phyloP scores from a whole-genome alignment of 2,113 vertebrate genomes.

The Muntiacus muntjak region DNA sequence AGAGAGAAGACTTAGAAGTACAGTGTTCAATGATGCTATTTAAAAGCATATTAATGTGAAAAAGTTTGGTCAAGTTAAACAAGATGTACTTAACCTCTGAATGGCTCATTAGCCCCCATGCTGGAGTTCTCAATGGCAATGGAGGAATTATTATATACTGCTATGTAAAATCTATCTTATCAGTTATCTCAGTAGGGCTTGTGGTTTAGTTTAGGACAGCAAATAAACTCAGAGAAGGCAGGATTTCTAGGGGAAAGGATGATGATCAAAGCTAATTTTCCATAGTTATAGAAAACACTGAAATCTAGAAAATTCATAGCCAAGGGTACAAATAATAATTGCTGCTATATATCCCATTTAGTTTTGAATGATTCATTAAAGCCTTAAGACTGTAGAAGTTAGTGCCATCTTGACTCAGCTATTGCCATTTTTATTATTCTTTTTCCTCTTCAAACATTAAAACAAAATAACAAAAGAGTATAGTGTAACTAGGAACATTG shows the following conservation, averaged over 20 bases:
- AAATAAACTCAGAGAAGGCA: neutral
- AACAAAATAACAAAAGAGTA: neutral
- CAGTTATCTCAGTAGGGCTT: neutral
- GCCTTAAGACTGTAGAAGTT: neutral
- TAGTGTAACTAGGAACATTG: neutral
- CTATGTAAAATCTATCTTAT: neutral
- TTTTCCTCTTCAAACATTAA: neutral
- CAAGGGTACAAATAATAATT: neutral
- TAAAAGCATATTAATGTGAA: neutral
- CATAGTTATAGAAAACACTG: neutral
- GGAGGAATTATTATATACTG: neutral
- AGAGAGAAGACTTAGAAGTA: neutral
- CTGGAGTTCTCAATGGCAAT: neutral
- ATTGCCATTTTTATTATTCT: neutral
- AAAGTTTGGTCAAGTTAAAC: conserved; percentile 14
- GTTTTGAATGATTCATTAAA: neutral
- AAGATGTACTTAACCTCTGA: conserved; percentile 23
- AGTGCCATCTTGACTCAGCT: neutral
- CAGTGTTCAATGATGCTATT: conserved; percentile 18
- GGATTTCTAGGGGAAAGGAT: neutral
- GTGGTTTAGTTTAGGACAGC: neutral
- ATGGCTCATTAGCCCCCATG: conserved; percentile 20
- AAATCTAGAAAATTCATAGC: neutral
- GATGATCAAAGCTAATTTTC: neutral
- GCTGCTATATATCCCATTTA: neutral